Conservation (phyloP, 1,140 invertebrate species). For the Leptinotarsa texana region DNA sequence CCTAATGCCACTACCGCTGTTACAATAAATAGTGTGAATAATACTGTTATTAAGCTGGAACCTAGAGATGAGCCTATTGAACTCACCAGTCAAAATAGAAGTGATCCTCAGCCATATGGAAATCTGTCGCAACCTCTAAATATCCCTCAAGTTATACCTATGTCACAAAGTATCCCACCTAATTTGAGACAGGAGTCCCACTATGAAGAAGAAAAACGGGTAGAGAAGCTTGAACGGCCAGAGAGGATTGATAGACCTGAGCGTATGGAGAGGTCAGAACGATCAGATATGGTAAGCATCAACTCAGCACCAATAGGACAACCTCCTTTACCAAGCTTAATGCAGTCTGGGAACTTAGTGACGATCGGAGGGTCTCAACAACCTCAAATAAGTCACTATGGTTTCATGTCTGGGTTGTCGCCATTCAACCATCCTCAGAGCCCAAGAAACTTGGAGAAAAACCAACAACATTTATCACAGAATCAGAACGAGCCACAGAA, state of each 20-base stretch:
- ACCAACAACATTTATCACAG: conserved; percentile 29
- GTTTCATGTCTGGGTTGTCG: conserved; percentile 56
- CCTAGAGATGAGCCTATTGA: conserved; percentile 63
- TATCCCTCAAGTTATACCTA: conserved; percentile 53
- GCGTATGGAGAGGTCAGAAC: conserved; percentile 54
- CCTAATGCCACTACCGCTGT: conserved; percentile 21
- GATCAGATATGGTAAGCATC: conserved; percentile 53
- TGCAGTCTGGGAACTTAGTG: conserved; percentile 61
- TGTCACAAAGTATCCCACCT: conserved; percentile 48
- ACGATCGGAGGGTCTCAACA: conserved; percentile 60
- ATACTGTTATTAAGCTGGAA: conserved; percentile 60
- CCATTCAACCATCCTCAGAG: conserved; percentile 42
- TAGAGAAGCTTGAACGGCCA: conserved; percentile 54
- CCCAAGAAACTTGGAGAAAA: conserved; percentile 42
- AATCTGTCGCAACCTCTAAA: conserved; percentile 54
- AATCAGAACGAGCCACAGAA: conserved; percentile 72
- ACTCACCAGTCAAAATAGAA: conserved; percentile 55
- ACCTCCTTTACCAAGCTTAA: conserved; percentile 59
- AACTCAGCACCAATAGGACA: conserved; percentile 58
- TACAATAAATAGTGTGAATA: conserved; percentile 20
- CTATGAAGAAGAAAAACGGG: conserved; percentile 52
- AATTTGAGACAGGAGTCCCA: conserved; percentile 27
- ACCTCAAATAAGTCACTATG: conserved; percentile 56
- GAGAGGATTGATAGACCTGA: conserved; percentile 57
- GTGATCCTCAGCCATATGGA: conserved; percentile 55